Evolutionary conservation across 2,888 invertebrate species (phyloP).

Genomic region (Agonopterix arenella): DNA sequence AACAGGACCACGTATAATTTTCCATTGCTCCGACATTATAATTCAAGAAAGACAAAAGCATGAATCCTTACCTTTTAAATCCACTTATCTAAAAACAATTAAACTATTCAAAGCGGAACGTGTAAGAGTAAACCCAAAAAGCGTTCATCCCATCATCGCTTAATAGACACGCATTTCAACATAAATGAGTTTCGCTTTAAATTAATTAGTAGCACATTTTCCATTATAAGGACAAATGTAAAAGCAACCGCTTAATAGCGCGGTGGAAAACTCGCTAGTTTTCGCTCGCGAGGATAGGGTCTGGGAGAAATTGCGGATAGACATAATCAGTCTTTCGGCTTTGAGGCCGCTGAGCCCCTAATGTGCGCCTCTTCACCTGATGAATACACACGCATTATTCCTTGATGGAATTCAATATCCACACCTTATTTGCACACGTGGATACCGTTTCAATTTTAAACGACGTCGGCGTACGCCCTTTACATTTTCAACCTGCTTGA

Average conservation of each 20-base stretch:
- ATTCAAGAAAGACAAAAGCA: constrained; percentile 26
- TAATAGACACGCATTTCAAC: constrained; percentile 75
- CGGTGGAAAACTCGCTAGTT: constrained; percentile 77
- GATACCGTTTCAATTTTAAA: too few species aligned
- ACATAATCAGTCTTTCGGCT: constrained; percentile 77
- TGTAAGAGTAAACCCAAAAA: constrained; percentile 51
- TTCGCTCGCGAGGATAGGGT: constrained; percentile 74
- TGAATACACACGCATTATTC: constrained; percentile 58
- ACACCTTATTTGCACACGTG: constrained; percentile 26
- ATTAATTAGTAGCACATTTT: constrained; percentile 77
- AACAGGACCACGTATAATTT: constrained; percentile 72
- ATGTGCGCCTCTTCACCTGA: constrained; percentile 68
- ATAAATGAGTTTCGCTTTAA: constrained; percentile 76
- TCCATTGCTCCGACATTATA: constrained; percentile 26
- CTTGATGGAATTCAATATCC: constrained; percentile 39
- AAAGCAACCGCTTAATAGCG: constrained; percentile 76
- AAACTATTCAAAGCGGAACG: constrained; percentile 40
- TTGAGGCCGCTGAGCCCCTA: constrained; percentile 69
- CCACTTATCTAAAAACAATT: constrained; percentile 52
- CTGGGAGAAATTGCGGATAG: constrained; percentile 76
- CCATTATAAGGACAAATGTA: constrained; percentile 78
- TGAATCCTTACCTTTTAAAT: constrained; percentile 32
- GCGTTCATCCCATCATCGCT: constrained; percentile 66
- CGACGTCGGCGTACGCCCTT: too few species aligned
- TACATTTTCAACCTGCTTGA: too few species aligned